phyloP scores from a whole-genome alignment of 2,797 vertebrate genomes.

The Lophotriccus pileatus region DNA sequence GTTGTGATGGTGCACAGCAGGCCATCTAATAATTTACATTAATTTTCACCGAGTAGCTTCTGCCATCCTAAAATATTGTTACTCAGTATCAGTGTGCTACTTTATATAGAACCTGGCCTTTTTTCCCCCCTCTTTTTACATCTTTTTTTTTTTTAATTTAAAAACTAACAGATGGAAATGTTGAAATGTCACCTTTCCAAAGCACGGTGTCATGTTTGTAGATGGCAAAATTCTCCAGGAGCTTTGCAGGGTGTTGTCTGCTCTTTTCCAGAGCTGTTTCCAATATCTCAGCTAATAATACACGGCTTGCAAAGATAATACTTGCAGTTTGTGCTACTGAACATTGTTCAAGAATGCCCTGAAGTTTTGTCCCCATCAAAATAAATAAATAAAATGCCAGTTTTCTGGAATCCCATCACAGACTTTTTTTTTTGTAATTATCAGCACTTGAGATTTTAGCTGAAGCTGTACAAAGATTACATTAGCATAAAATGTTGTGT shows the following conservation, averaged over 20 bases:
- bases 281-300: background rate
- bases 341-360: background rate
- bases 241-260: background rate
- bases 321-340: background rate
- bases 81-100: background rate
- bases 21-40: background rate
- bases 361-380: background rate
- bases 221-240: background rate
- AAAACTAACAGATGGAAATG: background rate
- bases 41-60: background rate
- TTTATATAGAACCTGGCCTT: background rate
- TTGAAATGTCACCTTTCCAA: background rate
- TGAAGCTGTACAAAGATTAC: slow-evolving; percentile 74
- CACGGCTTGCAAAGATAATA: background rate
- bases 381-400: slow-evolving; percentile 34
- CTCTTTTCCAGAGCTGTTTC: background rate
- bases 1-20: background rate
- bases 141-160: background rate
- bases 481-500: slow-evolving; percentile 78
- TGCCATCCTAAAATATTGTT: background rate
- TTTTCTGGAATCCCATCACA: slow-evolving; percentile 59
- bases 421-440: slow-evolving; percentile 66
- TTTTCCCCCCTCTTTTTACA: background rate
- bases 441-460: slow-evolving; percentile 70
- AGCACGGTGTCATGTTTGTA: background rate